Evolutionary conservation across 2,888 invertebrate species (phyloP).

Genomic region (Stenichneumon culpator): DNA sequence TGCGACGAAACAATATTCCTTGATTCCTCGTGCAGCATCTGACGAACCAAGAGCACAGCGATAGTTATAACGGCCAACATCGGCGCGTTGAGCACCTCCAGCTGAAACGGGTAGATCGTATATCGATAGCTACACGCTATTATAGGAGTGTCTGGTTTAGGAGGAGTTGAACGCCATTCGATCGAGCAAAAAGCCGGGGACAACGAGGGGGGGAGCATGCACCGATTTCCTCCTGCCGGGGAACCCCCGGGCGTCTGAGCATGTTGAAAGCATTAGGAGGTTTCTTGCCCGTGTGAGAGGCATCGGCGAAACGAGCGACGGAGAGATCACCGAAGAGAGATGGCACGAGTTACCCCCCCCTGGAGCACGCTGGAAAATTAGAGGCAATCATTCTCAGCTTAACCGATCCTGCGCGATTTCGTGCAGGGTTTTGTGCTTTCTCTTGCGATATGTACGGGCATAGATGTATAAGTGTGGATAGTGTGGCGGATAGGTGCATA

Average conservation of each 20-base stretch:
- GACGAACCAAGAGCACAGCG: neutral
- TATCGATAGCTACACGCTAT: conserved; percentile 12
- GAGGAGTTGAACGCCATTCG: conserved; percentile 39
- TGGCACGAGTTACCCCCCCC: conserved; percentile 18
- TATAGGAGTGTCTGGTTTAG: conserved; percentile 17
- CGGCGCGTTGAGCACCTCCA: no score
- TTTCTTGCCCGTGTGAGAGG: conserved; percentile 78
- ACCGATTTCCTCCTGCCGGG: conserved; percentile 58
- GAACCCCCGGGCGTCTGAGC: conserved; percentile 67
- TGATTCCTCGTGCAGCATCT: neutral
- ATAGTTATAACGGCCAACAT: neutral
- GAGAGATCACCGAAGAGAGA: conserved; percentile 48
- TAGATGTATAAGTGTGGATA: neutral
- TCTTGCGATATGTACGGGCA: neutral
- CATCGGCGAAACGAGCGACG: conserved; percentile 42
- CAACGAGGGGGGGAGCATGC: conserved; percentile 44
- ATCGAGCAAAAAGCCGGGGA: conserved; percentile 61
- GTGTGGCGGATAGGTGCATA: neutral
- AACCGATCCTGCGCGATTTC: conserved; percentile 79
- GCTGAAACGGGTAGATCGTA: conserved; percentile 11
- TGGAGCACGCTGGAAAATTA: conserved; percentile 76
- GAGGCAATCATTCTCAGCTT: conserved; percentile 83
- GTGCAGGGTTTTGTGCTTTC: conserved; percentile 22
- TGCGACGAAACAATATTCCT: neutral
- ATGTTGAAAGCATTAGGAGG: conserved; percentile 83